phyloP scores from a whole-genome alignment of 2,113 vertebrate species.

The Coreoperca whiteheadi region DNA sequence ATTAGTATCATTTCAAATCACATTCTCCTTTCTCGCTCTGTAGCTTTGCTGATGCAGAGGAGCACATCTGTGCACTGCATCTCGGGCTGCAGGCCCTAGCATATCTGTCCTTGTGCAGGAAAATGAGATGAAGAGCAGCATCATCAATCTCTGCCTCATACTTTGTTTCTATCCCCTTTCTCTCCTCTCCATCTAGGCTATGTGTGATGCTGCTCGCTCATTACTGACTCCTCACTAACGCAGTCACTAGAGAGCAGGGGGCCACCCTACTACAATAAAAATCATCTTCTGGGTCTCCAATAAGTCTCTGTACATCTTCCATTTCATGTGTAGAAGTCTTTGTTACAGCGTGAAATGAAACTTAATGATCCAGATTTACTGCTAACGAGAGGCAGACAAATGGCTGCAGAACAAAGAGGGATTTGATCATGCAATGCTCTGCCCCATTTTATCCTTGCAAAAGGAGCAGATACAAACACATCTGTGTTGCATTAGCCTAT shows the following conservation, averaged over 20 bases:
- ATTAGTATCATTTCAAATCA: slow-evolving; percentile 45
- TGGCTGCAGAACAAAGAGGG: slow-evolving; percentile 64
- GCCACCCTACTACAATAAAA: slow-evolving; percentile 39
- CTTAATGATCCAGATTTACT: slow-evolving; percentile 73
- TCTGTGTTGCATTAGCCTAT: slow-evolving; percentile 52
- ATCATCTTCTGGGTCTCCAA: slow-evolving; percentile 45
- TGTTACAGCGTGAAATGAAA: slow-evolving; percentile 69
- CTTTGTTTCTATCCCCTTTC: slow-evolving; percentile 59
- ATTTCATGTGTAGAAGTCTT: slow-evolving; percentile 66
- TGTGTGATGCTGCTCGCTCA: slow-evolving; percentile 64
- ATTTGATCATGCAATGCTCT: slow-evolving; percentile 59
- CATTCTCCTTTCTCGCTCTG: slow-evolving; percentile 8
- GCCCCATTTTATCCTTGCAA: slow-evolving; percentile 61
- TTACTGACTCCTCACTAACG: slow-evolving; percentile 67
- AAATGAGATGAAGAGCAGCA: slow-evolving; percentile 65
- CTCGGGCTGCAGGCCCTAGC: slow-evolving; percentile 31
- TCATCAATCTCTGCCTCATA: slow-evolving; percentile 73
- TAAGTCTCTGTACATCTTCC: slow-evolving; percentile 45
- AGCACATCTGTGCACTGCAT: slow-evolving; percentile 25
- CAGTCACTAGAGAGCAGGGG: slow-evolving; percentile 40
- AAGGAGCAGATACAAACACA: slow-evolving; percentile 51
- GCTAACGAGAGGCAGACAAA: slow-evolving; percentile 77
- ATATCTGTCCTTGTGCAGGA: slow-evolving; percentile 51
- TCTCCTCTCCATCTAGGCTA: slow-evolving; percentile 45
- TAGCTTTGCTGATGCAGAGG: slow-evolving; percentile 41